Conservation (phyloP, 2,797 vertebrate genomes). For the Takifugu rubripes region DNA sequence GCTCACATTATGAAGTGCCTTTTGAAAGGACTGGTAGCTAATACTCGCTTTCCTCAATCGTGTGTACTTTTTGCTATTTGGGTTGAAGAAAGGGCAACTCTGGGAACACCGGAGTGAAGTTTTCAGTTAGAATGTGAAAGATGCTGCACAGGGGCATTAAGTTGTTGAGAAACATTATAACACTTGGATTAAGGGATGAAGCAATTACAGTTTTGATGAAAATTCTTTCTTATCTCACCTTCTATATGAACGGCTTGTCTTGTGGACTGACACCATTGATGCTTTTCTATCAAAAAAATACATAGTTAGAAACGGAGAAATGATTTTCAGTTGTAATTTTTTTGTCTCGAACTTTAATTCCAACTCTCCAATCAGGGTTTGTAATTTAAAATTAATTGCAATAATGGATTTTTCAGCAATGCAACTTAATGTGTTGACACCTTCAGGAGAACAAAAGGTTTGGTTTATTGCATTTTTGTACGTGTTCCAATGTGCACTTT, state of each 20-base stretch:
- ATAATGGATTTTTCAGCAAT: slow-evolving; percentile 23
- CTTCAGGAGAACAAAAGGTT: slow-evolving; percentile 51
- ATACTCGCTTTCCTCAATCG: slow-evolving; percentile 29
- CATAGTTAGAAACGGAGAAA: slow-evolving; percentile 60
- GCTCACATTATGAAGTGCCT: slow-evolving; percentile 56
- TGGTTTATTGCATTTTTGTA: slow-evolving; percentile 55
- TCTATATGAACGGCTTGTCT: slow-evolving; percentile 46
- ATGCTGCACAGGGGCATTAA: slow-evolving; percentile 72
- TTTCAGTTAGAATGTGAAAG: slow-evolving; percentile 76
- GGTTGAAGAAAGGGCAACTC: slow-evolving; percentile 26
- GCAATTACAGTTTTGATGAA: slow-evolving; percentile 33
- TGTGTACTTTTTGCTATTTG: slow-evolving; percentile 39
- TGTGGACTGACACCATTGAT: slow-evolving; percentile 31
- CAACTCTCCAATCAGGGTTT: slow-evolving; percentile 1
- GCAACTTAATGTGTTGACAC: slow-evolving; percentile 29
- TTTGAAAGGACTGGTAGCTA: slow-evolving; percentile 33
- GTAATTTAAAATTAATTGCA: slow-evolving; percentile 9
- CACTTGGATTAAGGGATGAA: slow-evolving; percentile 67
- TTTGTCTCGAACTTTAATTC: slow-evolving; percentile 23
- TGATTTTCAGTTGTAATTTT: slow-evolving; percentile 29
- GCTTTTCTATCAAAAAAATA: slow-evolving; percentile 45
- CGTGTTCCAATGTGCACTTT: slow-evolving; percentile 65
- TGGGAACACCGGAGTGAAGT: slow-evolving; percentile 61
- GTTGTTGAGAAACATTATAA: slow-evolving; percentile 56
- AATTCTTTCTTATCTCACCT: slow-evolving; percentile 44